These are phyloP conservation scores for Scaptomyza polygonia DNA, from an alignment of 2,888 invertebrate species.

Conservation along the genomic window DNA sequence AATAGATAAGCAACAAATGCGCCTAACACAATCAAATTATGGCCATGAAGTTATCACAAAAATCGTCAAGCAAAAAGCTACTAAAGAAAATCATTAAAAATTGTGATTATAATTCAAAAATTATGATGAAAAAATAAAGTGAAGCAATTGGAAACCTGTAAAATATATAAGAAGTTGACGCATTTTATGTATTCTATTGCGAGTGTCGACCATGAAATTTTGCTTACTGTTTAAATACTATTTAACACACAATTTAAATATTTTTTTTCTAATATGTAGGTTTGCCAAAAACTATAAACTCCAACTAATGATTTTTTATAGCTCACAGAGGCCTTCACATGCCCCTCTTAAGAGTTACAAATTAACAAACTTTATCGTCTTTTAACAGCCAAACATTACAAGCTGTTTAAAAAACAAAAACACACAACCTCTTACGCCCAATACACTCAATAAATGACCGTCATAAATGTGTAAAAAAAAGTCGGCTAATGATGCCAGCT, in stretches of 20 bases:
- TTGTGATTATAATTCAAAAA: neutral
- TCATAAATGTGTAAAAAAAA: slow-evolving; percentile 5
- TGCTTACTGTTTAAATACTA: no score
- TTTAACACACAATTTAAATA: no score
- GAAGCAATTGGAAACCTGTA: slow-evolving; percentile 8
- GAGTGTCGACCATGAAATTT: slow-evolving; percentile 1
- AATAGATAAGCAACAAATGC: slow-evolving; percentile 27
- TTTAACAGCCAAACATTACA: neutral
- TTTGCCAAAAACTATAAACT: neutral
- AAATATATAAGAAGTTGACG: neutral
- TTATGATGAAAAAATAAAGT: neutral
- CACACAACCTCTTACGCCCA: slow-evolving; percentile 7
- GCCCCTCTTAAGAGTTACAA: slow-evolving; percentile 12
- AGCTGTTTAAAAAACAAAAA: neutral
- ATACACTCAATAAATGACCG: slow-evolving; percentile 3
- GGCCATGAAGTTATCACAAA: slow-evolving; percentile 13
- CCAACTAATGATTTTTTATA: neutral
- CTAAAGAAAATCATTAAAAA: no score
- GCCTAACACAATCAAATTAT: slow-evolving; percentile 47
- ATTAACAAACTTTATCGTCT: slow-evolving; percentile 6
- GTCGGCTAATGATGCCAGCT: slow-evolving; percentile 33
- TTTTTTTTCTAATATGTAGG: no score
- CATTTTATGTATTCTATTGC: neutral
- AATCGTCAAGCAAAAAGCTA: no score
- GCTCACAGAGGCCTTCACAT: slow-evolving; percentile 5